Conservation (phyloP, 1,140 invertebrate species). For the Macrotrachela quadricornifera region DNA sequence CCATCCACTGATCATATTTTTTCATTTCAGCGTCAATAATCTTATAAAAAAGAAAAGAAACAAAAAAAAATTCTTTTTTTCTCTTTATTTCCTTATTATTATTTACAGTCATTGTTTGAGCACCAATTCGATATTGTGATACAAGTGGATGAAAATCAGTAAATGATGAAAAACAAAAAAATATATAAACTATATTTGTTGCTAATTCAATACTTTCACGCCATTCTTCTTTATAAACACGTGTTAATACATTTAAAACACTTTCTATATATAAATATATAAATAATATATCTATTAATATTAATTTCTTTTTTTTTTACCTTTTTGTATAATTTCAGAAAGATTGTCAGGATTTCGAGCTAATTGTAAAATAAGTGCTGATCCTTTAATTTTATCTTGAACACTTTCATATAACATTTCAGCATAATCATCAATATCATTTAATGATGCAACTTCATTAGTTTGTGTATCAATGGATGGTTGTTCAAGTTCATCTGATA, state of each 20-base stretch:
- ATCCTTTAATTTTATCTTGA: constrained; percentile 70
- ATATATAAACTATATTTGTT: constrained; percentile 85
- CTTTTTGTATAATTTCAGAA: constrained; percentile 69
- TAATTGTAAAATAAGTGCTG: constrained; percentile 67
- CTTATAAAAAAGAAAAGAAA: constrained; percentile 41
- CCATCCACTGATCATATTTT: constrained; percentile 74
- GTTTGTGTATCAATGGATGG: constrained; percentile 25
- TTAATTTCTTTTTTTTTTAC: constrained; percentile 29
- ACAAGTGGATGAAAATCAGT: constrained; percentile 79
- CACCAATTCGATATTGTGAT: constrained; percentile 54
- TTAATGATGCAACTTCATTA: constrained; percentile 46
- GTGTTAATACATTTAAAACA: constrained; percentile 71
- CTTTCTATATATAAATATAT: constrained; percentile 54
- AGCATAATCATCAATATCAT: constrained; percentile 60
- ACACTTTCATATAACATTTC: constrained; percentile 79
- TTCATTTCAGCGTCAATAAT: constrained; percentile 78
- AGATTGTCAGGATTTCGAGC: constrained; percentile 78
- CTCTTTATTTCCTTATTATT: not conserved
- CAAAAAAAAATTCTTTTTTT: not conserved
- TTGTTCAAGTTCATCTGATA: constrained; percentile 23
- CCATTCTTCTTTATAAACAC: constrained; percentile 88
- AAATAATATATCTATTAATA: not conserved
- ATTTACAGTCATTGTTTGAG: not conserved
- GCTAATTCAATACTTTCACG: constrained; percentile 79
- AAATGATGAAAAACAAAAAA: constrained; percentile 92